A percentile compares a stretch with the other conserved stretches of the same genome.
These are phyloP conservation scores for Oncorhynchus clarkii DNA, from an alignment of 2,113 vertebrate genomes.

Conservation along the genomic window DNA sequence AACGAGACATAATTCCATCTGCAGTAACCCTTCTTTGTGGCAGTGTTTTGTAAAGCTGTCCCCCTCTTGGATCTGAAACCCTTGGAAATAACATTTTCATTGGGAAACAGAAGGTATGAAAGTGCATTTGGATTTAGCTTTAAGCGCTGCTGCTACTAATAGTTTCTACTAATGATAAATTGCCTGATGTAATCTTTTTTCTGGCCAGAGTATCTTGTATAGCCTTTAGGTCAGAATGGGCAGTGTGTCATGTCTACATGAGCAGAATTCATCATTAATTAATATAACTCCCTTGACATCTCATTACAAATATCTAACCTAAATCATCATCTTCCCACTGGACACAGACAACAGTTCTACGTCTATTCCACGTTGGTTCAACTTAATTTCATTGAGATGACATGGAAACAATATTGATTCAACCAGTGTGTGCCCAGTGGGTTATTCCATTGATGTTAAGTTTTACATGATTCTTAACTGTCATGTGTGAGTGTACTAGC, in stretches of 20 bases:
- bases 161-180: conserved; percentile 34
- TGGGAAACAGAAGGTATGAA: conserved; percentile 46
- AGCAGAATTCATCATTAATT: not conserved
- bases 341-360: too few relatives aligned
- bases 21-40: conserved; percentile 52
- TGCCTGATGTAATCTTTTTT: conserved; percentile 38
- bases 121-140: conserved; percentile 17
- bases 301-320: not conserved
- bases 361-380: too few relatives aligned
- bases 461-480: not conserved
- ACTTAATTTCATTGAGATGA: too few relatives aligned
- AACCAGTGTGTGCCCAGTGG: not conserved
- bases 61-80: conserved; percentile 42
- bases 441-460: not conserved
- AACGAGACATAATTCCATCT: conserved; percentile 50
- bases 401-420: too few relatives aligned
- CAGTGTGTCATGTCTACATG: not conserved
- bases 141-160: conserved; percentile 2
- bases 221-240: not conserved
- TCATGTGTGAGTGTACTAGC: too few relatives aligned
- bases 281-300: not conserved
- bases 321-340: too few relatives aligned
- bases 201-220: conserved; percentile 11
- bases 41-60: conserved; percentile 62
- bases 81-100: conserved; percentile 61